Evolutionary conservation across 2,888 invertebrate genomes (phyloP).

Genomic region (Anagyrus pseudococci): DNA sequence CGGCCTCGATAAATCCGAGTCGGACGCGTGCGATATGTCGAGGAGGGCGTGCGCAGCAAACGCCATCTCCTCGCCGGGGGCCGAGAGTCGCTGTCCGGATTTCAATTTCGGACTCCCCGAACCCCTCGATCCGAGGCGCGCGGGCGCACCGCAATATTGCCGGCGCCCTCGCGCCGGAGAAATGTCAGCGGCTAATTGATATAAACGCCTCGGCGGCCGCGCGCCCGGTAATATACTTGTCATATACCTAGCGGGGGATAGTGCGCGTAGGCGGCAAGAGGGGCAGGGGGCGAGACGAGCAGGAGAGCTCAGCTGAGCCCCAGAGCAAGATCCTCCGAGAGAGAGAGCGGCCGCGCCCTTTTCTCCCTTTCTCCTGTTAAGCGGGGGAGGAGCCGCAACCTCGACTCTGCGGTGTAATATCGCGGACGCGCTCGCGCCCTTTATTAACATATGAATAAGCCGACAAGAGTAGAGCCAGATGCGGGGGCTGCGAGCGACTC

Average conservation of each 20-base stretch:
- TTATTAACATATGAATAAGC: constrained; percentile 50
- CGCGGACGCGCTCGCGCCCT: constrained; percentile 34
- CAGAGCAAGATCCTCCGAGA: too few relatives aligned
- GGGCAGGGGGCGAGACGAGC: too few relatives aligned
- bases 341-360: constrained; percentile 18
- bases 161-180: constrained; percentile 49
- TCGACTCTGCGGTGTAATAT: constrained; percentile 45
- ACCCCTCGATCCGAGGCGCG: background rate
- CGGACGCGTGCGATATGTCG: background rate
- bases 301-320: constrained; percentile 31
- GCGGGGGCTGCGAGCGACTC: background rate
- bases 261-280: too few relatives aligned
- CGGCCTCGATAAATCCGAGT: constrained; percentile 22
- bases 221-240: constrained; percentile 60
- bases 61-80: background rate
- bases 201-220: constrained; percentile 52
- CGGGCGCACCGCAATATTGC: background rate
- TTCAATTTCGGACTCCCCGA: background rate
- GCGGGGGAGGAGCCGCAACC: too few relatives aligned
- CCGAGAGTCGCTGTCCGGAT: constrained; percentile 18
- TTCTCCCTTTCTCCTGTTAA: too few relatives aligned
- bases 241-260: too few relatives aligned
- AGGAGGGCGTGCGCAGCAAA: background rate
- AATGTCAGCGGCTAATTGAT: constrained; percentile 61
- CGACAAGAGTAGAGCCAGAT: background rate